These are phyloP conservation scores for Tromatobia lineatoria DNA, from an alignment of 2,888 invertebrate genomes.

Conservation along the genomic window DNA sequence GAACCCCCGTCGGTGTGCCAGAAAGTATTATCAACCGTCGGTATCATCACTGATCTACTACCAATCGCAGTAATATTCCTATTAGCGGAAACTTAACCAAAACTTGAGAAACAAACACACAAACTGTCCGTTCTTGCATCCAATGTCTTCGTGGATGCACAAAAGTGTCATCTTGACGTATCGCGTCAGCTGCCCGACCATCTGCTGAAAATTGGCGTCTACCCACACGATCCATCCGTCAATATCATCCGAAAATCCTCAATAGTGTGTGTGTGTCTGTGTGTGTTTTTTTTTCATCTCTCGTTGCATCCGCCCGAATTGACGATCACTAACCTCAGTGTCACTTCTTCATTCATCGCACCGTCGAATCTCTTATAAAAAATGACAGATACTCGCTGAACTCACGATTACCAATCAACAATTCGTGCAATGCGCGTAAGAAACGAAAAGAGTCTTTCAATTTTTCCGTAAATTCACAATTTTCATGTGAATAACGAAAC, in stretches of 20 bases:
- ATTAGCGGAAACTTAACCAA: background rate
- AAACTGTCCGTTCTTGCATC: background rate
- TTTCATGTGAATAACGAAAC: background rate
- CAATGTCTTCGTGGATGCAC: background rate
- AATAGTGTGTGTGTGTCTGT: background rate
- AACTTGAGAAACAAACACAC: background rate
- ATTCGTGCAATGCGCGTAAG: background rate
- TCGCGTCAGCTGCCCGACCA: constrained; percentile 60
- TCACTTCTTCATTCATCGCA: background rate
- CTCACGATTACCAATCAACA: background rate
- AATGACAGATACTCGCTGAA: background rate
- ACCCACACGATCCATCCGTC: constrained; percentile 13
- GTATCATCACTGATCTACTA: background rate
- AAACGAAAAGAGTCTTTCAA: background rate
- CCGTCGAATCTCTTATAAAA: background rate
- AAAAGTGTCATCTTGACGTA: constrained; percentile 50
- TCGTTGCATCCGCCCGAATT: constrained; percentile 3
- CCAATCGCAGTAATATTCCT: background rate
- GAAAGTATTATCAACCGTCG: background rate
- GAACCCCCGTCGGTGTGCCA: background rate
- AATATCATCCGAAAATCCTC: constrained; percentile 2
- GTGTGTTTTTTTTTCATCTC: background rate
- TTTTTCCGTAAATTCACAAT: background rate
- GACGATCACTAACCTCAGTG: background rate
- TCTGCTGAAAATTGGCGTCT: constrained; percentile 47